phyloP scores from a whole-genome alignment of 2,797 vertebrate genomes.

The Crenuchus spilurus region DNA sequence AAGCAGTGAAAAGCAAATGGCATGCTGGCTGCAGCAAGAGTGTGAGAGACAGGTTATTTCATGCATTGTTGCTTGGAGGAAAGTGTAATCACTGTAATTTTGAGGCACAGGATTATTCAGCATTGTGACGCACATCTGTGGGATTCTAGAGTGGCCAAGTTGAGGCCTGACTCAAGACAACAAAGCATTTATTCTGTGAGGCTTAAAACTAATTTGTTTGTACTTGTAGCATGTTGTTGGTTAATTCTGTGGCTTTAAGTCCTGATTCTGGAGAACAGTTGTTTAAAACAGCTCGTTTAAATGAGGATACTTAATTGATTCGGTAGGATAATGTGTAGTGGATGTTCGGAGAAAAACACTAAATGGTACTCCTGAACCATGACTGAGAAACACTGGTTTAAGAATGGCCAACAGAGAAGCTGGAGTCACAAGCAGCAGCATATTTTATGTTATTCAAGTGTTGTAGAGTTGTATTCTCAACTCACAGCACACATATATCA shows the following conservation, averaged over 20 bases:
- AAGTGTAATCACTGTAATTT: conserved; percentile 17
- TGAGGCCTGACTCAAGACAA: too few species aligned
- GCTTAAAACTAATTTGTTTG: background rate
- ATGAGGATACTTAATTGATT: background rate
- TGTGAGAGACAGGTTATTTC: conserved; percentile 38
- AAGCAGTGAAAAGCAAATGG: conserved; percentile 18
- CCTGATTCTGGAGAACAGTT: background rate
- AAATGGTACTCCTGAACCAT: background rate
- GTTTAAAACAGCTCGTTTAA: background rate
- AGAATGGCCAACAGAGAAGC: background rate
- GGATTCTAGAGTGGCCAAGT: background rate
- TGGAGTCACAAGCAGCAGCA: background rate
- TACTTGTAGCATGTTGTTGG: background rate
- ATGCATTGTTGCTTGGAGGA: conserved; percentile 21
- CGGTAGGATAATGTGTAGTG: background rate
- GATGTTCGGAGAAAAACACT: background rate
- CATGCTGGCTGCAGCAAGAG: conserved; percentile 24
- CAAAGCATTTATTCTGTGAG: background rate
- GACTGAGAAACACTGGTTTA: background rate
- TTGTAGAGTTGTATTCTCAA: too few species aligned
- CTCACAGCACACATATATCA: too few species aligned
- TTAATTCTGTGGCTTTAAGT: background rate
- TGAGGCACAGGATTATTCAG: background rate
- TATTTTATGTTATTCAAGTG: background rate
- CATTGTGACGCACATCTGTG: background rate